Evolutionary conservation across 1,140 invertebrate genomes (phyloP).

Genomic region (Sitobion miscanthi): DNA sequence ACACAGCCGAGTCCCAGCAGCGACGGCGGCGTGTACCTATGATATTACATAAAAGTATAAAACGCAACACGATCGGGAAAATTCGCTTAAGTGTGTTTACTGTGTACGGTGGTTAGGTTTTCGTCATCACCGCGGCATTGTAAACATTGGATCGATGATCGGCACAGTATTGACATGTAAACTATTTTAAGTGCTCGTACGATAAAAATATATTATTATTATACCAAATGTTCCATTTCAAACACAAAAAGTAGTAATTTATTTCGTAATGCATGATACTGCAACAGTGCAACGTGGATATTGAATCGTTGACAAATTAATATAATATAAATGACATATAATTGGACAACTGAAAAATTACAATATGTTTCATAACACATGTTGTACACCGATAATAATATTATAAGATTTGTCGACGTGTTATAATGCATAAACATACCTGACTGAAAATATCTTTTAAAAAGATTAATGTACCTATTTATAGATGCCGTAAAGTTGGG

Average conservation of each 20-base stretch:
- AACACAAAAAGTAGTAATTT: background rate
- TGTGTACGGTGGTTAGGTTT: background rate
- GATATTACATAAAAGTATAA: background rate
- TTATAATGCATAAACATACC: background rate
- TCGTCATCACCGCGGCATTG: background rate
- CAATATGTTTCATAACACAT: too few relatives aligned
- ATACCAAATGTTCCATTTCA: background rate
- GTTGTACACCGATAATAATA: too few relatives aligned
- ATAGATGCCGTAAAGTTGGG: background rate
- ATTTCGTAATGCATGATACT: background rate
- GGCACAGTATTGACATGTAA: background rate
- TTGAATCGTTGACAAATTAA: background rate
- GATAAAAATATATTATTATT: background rate
- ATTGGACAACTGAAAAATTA: too few relatives aligned
- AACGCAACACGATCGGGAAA: slow-evolving; percentile 13
- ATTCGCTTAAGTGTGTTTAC: slow-evolving; percentile 33
- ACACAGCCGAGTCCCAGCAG: background rate
- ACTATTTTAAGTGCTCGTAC: background rate
- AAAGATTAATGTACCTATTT: background rate
- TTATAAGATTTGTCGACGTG: too few relatives aligned
- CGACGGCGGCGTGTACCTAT: background rate
- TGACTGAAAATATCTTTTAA: background rate
- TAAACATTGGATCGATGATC: background rate
- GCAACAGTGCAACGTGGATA: background rate
- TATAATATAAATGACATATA: too few relatives aligned